Percentiles rank a stretch among this genome's conserved stretches.
These are phyloP conservation scores for Drosophila melanogaster DNA, from an alignment of 1,140 invertebrate genomes.

Conservation along the genomic window DNA sequence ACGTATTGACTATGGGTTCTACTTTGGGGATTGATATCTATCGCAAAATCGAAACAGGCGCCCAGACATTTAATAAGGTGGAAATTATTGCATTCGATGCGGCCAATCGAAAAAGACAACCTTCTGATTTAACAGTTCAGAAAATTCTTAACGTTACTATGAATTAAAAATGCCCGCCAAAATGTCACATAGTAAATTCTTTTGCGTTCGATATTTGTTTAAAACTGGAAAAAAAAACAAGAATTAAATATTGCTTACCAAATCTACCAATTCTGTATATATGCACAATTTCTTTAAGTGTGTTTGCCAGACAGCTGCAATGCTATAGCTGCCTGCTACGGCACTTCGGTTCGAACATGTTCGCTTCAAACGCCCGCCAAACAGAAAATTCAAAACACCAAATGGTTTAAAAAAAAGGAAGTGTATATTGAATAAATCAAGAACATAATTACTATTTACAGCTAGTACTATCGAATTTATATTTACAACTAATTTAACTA, in stretches of 20 bases:
- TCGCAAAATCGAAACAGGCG: too few relatives aligned
- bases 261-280: too few relatives aligned
- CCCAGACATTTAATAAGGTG: too few relatives aligned
- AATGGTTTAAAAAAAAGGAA: conserved; percentile 28
- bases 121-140: too few relatives aligned
- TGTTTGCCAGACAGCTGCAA: background rate
- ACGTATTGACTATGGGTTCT: too few relatives aligned
- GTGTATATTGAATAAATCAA: conserved; percentile 42
- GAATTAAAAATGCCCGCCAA: background rate
- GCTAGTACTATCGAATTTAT: conserved; percentile 32
- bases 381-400: conserved; percentile 4
- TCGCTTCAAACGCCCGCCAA: conserved; percentile 1
- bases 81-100: too few relatives aligned
- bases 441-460: conserved; percentile 49
- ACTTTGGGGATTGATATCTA: too few relatives aligned
- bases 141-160: too few relatives aligned
- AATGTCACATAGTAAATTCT: background rate
- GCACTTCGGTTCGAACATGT: background rate
- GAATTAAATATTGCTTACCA: too few relatives aligned
- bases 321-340: background rate
- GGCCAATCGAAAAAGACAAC: too few relatives aligned
- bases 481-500: conserved; percentile 56
- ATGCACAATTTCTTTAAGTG: background rate
- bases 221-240: too few relatives aligned
- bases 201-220: too few relatives aligned